These are phyloP conservation scores for Eupithecia subfuscata DNA, from an alignment of 2,888 invertebrate species.

Conservation along the genomic window DNA sequence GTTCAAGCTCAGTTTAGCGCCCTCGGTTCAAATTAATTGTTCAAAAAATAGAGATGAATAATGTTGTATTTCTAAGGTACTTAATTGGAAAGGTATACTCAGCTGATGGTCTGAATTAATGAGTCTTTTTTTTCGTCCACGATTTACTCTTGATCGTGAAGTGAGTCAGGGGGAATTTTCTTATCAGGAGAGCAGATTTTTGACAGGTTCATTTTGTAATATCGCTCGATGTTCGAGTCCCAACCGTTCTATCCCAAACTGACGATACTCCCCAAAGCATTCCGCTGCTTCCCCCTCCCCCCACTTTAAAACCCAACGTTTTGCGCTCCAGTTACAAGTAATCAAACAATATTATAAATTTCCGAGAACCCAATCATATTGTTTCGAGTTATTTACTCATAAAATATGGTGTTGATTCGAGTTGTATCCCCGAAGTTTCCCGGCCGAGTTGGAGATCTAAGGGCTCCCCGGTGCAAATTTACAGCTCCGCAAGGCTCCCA, in stretches of 20 bases:
- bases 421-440: slow-evolving; percentile 15
- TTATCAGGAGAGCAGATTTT: neutral
- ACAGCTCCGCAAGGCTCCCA: slow-evolving; percentile 26
- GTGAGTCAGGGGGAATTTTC: neutral
- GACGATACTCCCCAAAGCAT: too few relatives aligned
- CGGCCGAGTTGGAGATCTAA: slow-evolving; percentile 27
- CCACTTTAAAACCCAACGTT: neutral
- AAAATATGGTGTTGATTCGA: slow-evolving; percentile 30
- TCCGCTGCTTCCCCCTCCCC: neutral
- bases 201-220: too few relatives aligned
- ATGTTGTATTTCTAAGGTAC: neutral
- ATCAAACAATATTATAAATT: slow-evolving; percentile 8
- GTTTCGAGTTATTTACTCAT: slow-evolving; percentile 26
- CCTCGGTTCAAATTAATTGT: neutral
- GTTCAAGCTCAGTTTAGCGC: neutral
- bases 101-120: neutral
- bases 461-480: slow-evolving; percentile 33
- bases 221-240: neutral
- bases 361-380: slow-evolving; percentile 9
- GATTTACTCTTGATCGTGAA: neutral
- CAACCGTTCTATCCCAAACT: too few relatives aligned
- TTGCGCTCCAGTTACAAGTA: neutral
- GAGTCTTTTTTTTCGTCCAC: neutral
- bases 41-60: neutral
- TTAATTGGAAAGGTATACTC: neutral